A percentile compares a stretch with the other conserved stretches of the same genome.
These are phyloP conservation scores for Urocynchramus pylzowi DNA, from an alignment of 2,113 vertebrate genomes.

Conservation along the genomic window DNA sequence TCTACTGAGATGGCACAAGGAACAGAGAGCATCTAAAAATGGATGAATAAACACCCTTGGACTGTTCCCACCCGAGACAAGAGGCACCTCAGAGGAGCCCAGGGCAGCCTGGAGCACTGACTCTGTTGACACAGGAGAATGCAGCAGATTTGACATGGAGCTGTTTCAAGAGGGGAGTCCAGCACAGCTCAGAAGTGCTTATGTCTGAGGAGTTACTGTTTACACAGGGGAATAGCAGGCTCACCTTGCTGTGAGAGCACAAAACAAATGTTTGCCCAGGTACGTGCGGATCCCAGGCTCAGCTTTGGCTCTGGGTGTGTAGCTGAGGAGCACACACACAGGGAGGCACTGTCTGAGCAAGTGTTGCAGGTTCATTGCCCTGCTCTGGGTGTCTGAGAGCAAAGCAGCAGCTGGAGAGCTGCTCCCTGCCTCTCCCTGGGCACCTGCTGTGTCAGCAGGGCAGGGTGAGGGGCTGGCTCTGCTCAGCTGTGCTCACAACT, in stretches of 20 bases:
- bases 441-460: rapidly evolving
- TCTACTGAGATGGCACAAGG: neutral
- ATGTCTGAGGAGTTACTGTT: neutral
- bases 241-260: neutral
- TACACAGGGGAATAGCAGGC: neutral
- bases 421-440: neutral
- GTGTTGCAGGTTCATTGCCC: neutral
- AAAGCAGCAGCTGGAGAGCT: neutral
- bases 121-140: neutral
- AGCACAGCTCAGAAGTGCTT: neutral
- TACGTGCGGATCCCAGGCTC: neutral
- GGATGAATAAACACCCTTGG: neutral
- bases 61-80: neutral
- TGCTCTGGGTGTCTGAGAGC: rapidly evolving
- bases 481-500: neutral
- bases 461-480: neutral
- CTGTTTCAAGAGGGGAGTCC: neutral
- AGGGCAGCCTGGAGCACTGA: neutral
- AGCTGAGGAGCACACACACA: neutral
- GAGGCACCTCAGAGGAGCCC: neutral
- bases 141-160: neutral
- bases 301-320: neutral
- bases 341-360: neutral
- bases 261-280: constrained; percentile 50
- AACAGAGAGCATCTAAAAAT: neutral